Conservation (phyloP, 2,113 vertebrate genomes). For the Brachypodius melanocephalos region DNA sequence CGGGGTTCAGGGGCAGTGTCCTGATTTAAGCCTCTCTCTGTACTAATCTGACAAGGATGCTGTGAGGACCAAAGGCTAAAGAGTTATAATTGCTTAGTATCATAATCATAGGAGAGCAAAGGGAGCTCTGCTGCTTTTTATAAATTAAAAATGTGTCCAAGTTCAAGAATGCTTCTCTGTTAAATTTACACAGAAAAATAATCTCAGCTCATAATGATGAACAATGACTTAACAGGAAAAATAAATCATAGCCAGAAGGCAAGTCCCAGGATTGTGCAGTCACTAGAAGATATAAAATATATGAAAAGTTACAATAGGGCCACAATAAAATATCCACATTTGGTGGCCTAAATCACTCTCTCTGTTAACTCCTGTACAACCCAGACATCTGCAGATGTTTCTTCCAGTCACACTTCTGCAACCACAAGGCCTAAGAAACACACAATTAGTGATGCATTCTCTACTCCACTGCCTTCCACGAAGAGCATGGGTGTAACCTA, state of each 20-base stretch:
- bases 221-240: constrained; percentile 58
- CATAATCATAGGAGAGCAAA: constrained; percentile 28
- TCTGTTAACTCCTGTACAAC: background rate
- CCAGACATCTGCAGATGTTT: background rate
- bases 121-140: constrained; percentile 4
- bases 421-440: background rate
- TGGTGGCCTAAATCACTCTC: background rate
- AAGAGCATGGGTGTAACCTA: background rate
- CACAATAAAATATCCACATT: constrained; percentile 8
- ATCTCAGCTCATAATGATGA: constrained; percentile 47
- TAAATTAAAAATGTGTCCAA: constrained; percentile 54
- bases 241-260: constrained; percentile 51
- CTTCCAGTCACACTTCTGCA: background rate
- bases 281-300: constrained; percentile 42
- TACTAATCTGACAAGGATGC: constrained; percentile 45
- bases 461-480: accelerated
- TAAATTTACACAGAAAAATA: constrained; percentile 48
- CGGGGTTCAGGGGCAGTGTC: background rate
- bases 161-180: constrained; percentile 48
- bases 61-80: constrained; percentile 43
- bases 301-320: constrained; percentile 18
- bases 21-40: constrained; percentile 19
- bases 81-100: constrained; percentile 23
- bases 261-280: constrained; percentile 1
- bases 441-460: background rate